Evolutionary conservation across 2,797 vertebrate species (phyloP), one percentile per base, ranked within the genome.

Genomic region (Microctenopoma steveboyesi): DNA sequence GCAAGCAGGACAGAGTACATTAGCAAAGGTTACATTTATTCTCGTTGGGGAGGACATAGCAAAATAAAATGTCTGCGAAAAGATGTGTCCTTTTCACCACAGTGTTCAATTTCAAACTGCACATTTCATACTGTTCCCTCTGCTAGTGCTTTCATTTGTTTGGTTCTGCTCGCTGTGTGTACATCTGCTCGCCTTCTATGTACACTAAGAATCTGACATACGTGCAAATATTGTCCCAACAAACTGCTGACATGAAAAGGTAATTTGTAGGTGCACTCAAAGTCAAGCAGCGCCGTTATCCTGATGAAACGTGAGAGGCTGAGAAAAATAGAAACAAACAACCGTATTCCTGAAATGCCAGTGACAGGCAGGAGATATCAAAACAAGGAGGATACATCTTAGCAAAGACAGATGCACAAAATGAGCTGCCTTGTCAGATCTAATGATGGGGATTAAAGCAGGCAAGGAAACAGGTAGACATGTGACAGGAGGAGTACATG

Each of bases 381-480:
- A 50, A 79, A 76, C 59, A 83, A 72, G 69, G 50, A 63, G 60
- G 63, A 69, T 1, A 46, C 22, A 72, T 76, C 51, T 54, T 33
- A 66, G 63, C 30, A 51, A 46, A 69, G 71, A 72, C 56, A 30
- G 65, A 54, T 13, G 46, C 66, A 61, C 58, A 67, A 72, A 82
- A 64, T 10, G 8, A 82, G 75, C 55, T 10, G 57, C 45, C 65
- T 64, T 53, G 74, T 62, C 25, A 69, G 71, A 76, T 81, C 74
- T 65, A 59, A 79, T 61, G 72, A 82, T 16, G 28, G 15, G 27
- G 72, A 91, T 86, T 40, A 89, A 87, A 90, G 78, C 27, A 66
- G 69, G 79, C 80, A 74, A 56, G 79, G 42, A 52, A 77, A 82
- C 55, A 68, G 65, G 47, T 59, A 55, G 78, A 82, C 55, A 68